Percentiles rank a stretch among this genome's conserved stretches.
These are phyloP conservation scores for Rhinatrema bivittatum DNA, from an alignment of 2,797 vertebrate genomes.

Conservation along the genomic window DNA sequence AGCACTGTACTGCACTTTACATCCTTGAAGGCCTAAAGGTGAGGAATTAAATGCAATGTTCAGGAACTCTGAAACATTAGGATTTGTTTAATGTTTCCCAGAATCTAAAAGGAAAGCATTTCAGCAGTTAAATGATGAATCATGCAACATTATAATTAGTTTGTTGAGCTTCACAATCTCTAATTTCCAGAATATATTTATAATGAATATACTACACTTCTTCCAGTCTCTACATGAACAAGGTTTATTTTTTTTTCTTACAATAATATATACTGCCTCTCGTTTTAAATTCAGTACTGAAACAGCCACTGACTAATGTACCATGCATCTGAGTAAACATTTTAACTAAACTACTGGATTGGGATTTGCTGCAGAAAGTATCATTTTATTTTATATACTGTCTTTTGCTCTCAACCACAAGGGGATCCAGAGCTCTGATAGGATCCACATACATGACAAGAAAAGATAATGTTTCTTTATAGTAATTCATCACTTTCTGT, in stretches of 20 bases:
- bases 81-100: slow-evolving; percentile 40
- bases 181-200: slow-evolving; percentile 19
- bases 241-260: background rate
- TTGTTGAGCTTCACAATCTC: slow-evolving; percentile 28
- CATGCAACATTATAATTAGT: slow-evolving; percentile 18
- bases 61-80: slow-evolving; percentile 22
- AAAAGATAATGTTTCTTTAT: slow-evolving; percentile 26
- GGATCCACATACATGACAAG: slow-evolving; percentile 29
- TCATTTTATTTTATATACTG: slow-evolving; percentile 24
- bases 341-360: slow-evolving; percentile 25
- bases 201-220: slow-evolving; percentile 14
- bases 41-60: slow-evolving; percentile 26
- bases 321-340: slow-evolving; percentile 18
- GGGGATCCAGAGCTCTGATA: slow-evolving; percentile 24
- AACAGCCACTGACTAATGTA: slow-evolving; percentile 28
- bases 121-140: slow-evolving; percentile 37
- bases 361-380: too few relatives aligned
- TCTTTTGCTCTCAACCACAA: slow-evolving; percentile 16
- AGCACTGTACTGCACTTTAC: slow-evolving; percentile 3
- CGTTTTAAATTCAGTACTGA: slow-evolving; percentile 31
- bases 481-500: slow-evolving; percentile 47
- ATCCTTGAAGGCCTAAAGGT: slow-evolving; percentile 29
- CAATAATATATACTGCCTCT: slow-evolving; percentile 20
- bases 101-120: slow-evolving; percentile 20
- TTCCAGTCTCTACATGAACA: slow-evolving; percentile 6